phyloP scores from a whole-genome alignment of 2,113 vertebrate species.

The Anoplopoma fimbria region DNA sequence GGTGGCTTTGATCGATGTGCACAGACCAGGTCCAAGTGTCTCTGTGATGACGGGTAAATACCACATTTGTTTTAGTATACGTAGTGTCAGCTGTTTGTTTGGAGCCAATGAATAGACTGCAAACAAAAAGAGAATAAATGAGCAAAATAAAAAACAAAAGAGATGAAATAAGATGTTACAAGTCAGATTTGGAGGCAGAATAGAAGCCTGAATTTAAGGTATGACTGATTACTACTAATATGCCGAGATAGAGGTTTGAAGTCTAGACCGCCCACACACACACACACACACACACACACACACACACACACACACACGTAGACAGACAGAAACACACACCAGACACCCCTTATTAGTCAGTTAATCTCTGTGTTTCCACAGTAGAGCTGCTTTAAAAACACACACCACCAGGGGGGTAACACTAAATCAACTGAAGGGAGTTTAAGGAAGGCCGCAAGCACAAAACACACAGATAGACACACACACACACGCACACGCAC shows the following conservation, averaged over 20 bases:
- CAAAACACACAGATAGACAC: background rate
- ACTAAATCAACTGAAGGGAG: conserved; percentile 37
- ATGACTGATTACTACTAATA: background rate
- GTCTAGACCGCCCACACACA: conserved; percentile 1
- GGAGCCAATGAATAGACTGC: background rate
- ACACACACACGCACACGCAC: conserved; percentile 5
- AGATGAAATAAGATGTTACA: background rate
- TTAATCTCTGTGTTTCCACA: conserved; percentile 8
- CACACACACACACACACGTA: conserved; percentile 7
- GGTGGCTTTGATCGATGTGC: too few relatives aligned
- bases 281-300: conserved; percentile 10
- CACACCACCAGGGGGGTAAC: conserved; percentile 16
- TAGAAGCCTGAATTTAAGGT: background rate
- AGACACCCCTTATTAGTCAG: conserved; percentile 31
- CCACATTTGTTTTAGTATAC: background rate
- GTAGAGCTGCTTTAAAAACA: conserved; percentile 31
- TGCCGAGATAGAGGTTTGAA: conserved; percentile 13
- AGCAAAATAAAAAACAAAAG: background rate
- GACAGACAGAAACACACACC: background rate
- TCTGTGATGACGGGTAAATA: background rate
- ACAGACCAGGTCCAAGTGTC: too few relatives aligned
- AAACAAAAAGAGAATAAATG: background rate
- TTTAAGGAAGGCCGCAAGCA: conserved; percentile 10
- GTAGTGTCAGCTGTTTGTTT: background rate
- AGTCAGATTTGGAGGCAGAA: background rate